Conservation (phyloP, 2,113 vertebrate genomes). For the Emydura subglobosa region DNA sequence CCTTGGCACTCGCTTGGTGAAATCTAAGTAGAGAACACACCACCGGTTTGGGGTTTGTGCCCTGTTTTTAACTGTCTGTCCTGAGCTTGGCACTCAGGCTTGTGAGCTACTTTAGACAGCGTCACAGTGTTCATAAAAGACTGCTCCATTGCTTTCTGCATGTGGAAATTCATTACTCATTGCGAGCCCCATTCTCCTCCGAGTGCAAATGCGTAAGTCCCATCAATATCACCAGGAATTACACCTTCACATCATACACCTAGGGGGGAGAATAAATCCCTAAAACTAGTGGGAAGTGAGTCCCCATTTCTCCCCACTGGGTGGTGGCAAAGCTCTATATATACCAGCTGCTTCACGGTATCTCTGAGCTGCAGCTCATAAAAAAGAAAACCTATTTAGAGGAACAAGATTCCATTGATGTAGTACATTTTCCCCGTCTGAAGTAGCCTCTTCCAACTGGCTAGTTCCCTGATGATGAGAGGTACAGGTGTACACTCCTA, state of each 20-base stretch:
- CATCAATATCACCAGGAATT: fast-evolving
- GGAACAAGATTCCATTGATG: fast-evolving
- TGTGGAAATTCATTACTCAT: fast-evolving
- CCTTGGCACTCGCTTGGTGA: neutral
- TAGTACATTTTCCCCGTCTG: neutral
- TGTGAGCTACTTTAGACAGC: neutral
- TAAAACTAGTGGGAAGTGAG: neutral
- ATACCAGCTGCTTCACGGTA: fast-evolving
- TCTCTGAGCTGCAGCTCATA: fast-evolving
- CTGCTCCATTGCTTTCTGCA: too few species aligned
- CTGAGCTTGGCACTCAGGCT: neutral
- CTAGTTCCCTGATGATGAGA: neutral
- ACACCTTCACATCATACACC: fast-evolving
- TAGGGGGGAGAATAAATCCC: fast-evolving
- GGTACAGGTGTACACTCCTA: too few species aligned
- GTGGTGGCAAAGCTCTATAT: slow-evolving; percentile 29
- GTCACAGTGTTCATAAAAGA: neutral
- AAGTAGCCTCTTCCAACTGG: neutral
- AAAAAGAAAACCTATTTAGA: fast-evolving
- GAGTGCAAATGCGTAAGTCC: fast-evolving
- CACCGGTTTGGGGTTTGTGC: neutral
- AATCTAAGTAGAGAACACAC: too few species aligned
- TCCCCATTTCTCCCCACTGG: neutral
- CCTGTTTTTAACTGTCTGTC: neutral
- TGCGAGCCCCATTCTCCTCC: fast-evolving